Conservation (phyloP, 2,888 invertebrate species). For the Chalcosyrphus nemorum region DNA sequence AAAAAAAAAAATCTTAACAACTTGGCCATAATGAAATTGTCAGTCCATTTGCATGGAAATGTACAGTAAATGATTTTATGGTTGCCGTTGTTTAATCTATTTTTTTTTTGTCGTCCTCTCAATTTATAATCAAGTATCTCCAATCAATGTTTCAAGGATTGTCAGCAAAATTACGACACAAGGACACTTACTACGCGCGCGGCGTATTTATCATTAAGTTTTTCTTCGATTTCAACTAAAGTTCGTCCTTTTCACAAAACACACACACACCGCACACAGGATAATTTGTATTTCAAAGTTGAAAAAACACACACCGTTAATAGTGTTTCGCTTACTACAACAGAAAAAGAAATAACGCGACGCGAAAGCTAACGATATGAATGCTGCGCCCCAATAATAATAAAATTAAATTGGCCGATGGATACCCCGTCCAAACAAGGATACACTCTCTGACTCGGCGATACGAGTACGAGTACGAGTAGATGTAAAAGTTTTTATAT, state of each 20-base stretch:
- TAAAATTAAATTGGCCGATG: slow-evolving; percentile 71
- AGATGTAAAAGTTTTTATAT: slow-evolving; percentile 69
- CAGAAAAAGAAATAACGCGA: slow-evolving; percentile 56
- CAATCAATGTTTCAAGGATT: slow-evolving; percentile 52
- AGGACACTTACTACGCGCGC: slow-evolving; percentile 22
- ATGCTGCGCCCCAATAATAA: slow-evolving; percentile 70
- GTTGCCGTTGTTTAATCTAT: slow-evolving; percentile 46
- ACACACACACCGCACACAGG: neutral
- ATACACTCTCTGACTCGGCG: slow-evolving; percentile 51
- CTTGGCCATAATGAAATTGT: slow-evolving; percentile 51
- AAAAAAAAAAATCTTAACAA: slow-evolving; percentile 27
- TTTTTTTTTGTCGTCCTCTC: slow-evolving; percentile 25
- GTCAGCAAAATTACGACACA: slow-evolving; percentile 49
- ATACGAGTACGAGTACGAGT: slow-evolving; percentile 60
- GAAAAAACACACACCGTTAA: slow-evolving; percentile 38
- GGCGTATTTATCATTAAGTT: slow-evolving; percentile 40
- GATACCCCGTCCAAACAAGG: slow-evolving; percentile 47
- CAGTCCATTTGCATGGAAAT: slow-evolving; percentile 65
- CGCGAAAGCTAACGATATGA: slow-evolving; percentile 60
- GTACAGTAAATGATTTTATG: slow-evolving; percentile 55
- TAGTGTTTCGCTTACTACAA: slow-evolving; percentile 52
- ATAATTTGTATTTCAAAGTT: slow-evolving; percentile 57
- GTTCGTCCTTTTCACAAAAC: neutral
- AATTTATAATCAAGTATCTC: slow-evolving; percentile 62
- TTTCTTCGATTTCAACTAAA: slow-evolving; percentile 4